Evolutionary conservation across 2,797 vertebrate genomes (phyloP), one percentile per base, ranked within the genome.

Genomic region (Merluccius polli): DNA sequence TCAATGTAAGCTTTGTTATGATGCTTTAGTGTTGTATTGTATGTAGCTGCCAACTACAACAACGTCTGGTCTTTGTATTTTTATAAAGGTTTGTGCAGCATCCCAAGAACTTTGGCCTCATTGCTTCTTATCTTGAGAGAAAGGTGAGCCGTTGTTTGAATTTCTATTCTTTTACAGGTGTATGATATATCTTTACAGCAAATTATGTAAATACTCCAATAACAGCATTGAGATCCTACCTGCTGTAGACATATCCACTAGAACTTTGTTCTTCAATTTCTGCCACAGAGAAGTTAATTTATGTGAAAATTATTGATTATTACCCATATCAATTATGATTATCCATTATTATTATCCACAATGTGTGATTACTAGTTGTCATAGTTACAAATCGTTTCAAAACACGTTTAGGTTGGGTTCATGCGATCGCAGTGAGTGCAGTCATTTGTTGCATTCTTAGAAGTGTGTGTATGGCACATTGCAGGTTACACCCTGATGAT

Each of bases 51-150:
- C 31, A 33, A 31, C 31, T 33, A 32, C 24, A 13, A 32, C 24
- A 30, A 69, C 13, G 52, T 69, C 32, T 32, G 15, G 32, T 70
- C 70, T 72, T 24, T 48, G 33, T 48, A 1, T 41, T 15, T 72
- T 83, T 83, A 81, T 48, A 65, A 89, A 99, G 98, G 93, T 99
- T 98, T 94, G 94, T 99, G 80, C 97, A 98, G 77, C 98, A 99
- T 91, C 98, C 98, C 77, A 99, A 99, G 93, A 99, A 99, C 91
- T 99, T 99, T 92, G 96, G 95, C 83, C 90, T 99, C 76, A 99
- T 98, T 86, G 96, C 98, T 79, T 97, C 98, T n/a, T 98, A 97
- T 89, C 92, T 99, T 77, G 97, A 99, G 90, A 95, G 98, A 90
- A 99, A 99, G 96, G 98, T 99, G 92, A 94, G 92, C 13, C 16